Evolutionary conservation across 2,888 invertebrate genomes (phyloP), one percentile per base, ranked within the genome.

Genomic region (Nomada flava): DNA sequence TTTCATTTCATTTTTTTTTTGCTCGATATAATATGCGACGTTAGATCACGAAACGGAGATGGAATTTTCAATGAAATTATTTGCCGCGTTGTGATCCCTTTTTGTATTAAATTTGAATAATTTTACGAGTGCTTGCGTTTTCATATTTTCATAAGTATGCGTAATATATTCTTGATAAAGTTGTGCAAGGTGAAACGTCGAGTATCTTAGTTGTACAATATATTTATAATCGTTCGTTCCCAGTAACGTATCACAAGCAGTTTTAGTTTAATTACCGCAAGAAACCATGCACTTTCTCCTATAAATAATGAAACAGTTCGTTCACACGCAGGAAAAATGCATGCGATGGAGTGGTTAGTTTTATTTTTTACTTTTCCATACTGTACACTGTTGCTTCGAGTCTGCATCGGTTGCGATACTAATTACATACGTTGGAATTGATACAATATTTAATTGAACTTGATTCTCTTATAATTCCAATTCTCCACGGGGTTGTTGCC

Each of bases 231-330:
- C 67, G 15, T 67, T 26, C 1, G 15, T 53, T 53, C 20, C 42
- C 11, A 0, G 15, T 20, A 29, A 36, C 29, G 29, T 29, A 5
- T 29, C 44, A 1, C 59, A 26, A 9, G 23, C 20, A 15, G 20
- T 52, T 62, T 71, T n/a, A 53, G 29, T 29, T 29, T 29, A 29
- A 63, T 23, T 11, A 11, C 36, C 3, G 7, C 15, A 29, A 7
- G 29, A 11, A 20, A 53, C 18, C 29, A 2, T 52, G 7, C n/a
- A 50, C 57, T 44, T 69, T 69, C 63, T 42, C 63, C 64, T 59
- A 69, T 69, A 64, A 63, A 63, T 77, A 77, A 77, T 78, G 50
- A 50, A 78, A 42, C 1, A 57, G 36, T 44, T 53, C 15, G 5
- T 55, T 20, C n/a, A 13, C 59, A 20, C 44, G 7, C 26, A 15